phyloP scores from a whole-genome alignment of 2,113 vertebrate species.

The Cacatua alba region DNA sequence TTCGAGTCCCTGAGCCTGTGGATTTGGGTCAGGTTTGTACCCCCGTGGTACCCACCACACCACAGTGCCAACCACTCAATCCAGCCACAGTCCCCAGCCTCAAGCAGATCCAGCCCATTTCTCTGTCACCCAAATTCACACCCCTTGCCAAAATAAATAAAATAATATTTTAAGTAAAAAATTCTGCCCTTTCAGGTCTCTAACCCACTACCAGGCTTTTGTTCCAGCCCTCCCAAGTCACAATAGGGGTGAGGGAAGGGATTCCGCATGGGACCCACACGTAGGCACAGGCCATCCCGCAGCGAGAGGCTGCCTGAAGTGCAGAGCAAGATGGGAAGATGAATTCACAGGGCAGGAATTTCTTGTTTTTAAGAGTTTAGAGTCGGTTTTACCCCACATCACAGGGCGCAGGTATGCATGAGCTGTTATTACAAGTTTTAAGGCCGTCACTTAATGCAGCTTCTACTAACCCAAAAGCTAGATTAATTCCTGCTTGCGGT shows the following conservation, averaged over 20 bases:
- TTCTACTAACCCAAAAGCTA: not conserved
- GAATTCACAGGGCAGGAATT: slow-evolving; percentile 61
- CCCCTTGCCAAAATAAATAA: not conserved
- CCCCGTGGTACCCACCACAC: not conserved
- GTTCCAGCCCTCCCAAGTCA: not conserved
- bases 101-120: not conserved
- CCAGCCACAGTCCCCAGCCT: not conserved
- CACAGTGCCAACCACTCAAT: fast-evolving
- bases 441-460: not conserved
- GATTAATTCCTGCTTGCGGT: slow-evolving; percentile 46
- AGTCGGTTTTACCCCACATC: slow-evolving; percentile 43
- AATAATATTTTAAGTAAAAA: not conserved
- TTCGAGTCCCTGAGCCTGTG: fast-evolving
- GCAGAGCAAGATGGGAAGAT: not conserved
- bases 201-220: not conserved
- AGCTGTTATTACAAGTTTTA: slow-evolving; percentile 55
- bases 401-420: slow-evolving; percentile 29
- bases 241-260: not conserved
- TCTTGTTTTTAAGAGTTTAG: slow-evolving; percentile 35
- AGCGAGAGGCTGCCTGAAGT: not conserved
- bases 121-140: not conserved
- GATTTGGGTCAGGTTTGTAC: not conserved
- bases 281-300: not conserved
- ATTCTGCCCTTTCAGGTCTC: not conserved
- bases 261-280: not conserved